Base-by-base conservation (phyloP, 2,797 vertebrate species). In the Kryptopterus vitreolus region DNA sequence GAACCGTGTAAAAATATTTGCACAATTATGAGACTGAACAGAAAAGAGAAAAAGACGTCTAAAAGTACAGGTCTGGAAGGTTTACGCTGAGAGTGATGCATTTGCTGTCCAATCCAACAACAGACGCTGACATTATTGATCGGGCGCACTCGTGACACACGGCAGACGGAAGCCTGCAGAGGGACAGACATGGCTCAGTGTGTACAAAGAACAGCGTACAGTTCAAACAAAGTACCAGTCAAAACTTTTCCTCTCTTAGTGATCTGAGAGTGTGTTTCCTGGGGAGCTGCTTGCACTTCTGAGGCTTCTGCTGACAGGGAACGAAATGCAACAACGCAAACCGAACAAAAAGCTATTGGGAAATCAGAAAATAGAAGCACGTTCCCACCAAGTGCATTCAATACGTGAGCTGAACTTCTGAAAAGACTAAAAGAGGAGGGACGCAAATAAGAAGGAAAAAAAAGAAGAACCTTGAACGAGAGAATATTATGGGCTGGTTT, bases 311-410 rank as follows among this genome's bases (percentile, higher is more conserved):
- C 79, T 83, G 81, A 81, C 81, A 78, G 71, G 35, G 69, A 78
- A 82, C 78, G 77, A 83, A 80, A n/a, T 43, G 71, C 81, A 59
- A 69, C 77, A 86, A 82, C 58, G 81, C 61, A 80, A 80, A 82
- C 83, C 80, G 69, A 83, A 85, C 74, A 83, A 81, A 79, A 77
- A 46, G 74, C 83, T 80, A 82, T 76, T 80, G 78, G 81, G 81
- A 85, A 82, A 81, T 75, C 76, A 71, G 46, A 61, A 87, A 85
- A 87, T 82, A 84, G 82, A 82, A 85, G 70, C 78, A 78, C 76
- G 53, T 82, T n/a, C 76, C 78, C 68, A 66, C 58, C 26, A 72
- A 69, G 78, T 72, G 79, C 62, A 80, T 68, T 63, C 70, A 69
- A 75, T 85, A 84, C 29, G 58, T 77, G 80, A 85, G 75, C 74